Conservation (phyloP, 2,113 vertebrate species). For the Megaceryle maxima region DNA sequence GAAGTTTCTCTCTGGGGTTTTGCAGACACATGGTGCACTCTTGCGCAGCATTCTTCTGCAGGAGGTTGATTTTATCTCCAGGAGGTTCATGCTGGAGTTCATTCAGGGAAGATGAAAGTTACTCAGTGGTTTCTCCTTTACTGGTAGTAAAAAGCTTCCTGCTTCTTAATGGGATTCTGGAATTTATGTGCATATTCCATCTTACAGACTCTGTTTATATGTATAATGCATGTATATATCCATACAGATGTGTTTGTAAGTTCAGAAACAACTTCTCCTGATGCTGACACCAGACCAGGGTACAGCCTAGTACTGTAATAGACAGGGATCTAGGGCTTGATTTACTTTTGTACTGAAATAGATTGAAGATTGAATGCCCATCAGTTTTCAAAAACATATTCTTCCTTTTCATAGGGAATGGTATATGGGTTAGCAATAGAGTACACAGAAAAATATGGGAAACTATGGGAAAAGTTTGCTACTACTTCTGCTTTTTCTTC, state of each 20-base stretch:
- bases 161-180: background rate
- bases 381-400: background rate
- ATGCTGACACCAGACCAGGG: background rate
- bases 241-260: background rate
- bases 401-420: background rate
- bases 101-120: background rate
- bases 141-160: background rate
- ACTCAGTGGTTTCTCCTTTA: background rate
- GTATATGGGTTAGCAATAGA: background rate
- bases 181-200: background rate
- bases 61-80: background rate
- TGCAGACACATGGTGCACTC: fast-evolving
- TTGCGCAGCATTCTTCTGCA: background rate
- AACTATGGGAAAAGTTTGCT: background rate
- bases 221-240: background rate
- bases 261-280: background rate
- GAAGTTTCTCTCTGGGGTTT: background rate
- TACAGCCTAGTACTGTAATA: background rate
- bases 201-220: background rate
- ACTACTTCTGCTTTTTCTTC: background rate
- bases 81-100: background rate
- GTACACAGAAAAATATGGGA: background rate
- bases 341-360: background rate
- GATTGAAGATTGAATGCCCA: background rate
- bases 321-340: background rate